A percentile compares a stretch with the other conserved stretches of the same genome.
phyloP scores from a whole-genome alignment of 2,797 vertebrate genomes.

The Mormyrops attenuatus region DNA sequence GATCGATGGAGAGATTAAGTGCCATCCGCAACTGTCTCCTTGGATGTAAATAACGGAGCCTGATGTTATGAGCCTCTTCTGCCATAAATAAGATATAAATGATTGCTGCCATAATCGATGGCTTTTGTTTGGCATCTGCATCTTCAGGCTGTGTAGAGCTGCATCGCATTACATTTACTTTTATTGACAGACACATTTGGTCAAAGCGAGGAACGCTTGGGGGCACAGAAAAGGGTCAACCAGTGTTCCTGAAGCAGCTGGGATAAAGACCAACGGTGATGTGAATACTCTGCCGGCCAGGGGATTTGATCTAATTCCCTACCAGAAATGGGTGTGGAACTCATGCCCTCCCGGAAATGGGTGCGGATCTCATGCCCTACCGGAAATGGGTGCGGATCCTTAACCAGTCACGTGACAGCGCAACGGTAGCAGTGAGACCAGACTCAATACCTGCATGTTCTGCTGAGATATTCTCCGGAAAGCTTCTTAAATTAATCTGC shows the following conservation, averaged over 20 bases:
- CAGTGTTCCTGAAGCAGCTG: not conserved
- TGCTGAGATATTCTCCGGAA: not conserved
- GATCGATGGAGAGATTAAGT: not conserved
- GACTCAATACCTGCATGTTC: not conserved
- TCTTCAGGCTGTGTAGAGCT: not conserved
- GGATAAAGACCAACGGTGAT: not conserved
- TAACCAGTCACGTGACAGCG: not conserved
- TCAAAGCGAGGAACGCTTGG: not conserved
- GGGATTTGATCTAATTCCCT: not conserved
- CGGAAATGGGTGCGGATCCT: not conserved
- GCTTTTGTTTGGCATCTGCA: not conserved
- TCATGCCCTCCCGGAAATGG: not conserved
- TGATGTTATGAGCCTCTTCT: not conserved
- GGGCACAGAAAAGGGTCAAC: not conserved
- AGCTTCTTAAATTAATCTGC: constrained; percentile 1
- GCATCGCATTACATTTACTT: not conserved
- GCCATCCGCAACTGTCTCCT: not conserved
- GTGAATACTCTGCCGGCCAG: not conserved
- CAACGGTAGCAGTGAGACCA: not conserved
- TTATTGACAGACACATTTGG: not conserved
- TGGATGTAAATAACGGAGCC: not conserved
- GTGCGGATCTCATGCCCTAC: not conserved
- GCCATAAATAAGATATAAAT: not conserved
- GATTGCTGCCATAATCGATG: not conserved
- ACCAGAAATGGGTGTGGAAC: not conserved